Base-by-base conservation (phyloP, 2,888 invertebrate genomes). In the Chrysomela aeneicollis region DNA sequence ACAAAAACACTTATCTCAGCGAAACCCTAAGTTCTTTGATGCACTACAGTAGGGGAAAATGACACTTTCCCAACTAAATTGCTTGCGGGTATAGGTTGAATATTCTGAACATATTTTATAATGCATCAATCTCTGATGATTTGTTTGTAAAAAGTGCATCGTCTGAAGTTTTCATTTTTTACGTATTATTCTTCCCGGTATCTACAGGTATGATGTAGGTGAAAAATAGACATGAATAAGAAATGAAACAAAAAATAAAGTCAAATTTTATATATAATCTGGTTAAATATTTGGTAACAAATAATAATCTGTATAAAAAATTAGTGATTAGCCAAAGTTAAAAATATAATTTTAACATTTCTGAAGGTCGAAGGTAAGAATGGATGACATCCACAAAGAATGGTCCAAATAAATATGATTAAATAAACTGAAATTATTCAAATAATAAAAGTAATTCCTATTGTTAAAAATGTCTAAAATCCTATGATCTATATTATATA, bases 241-340 rank as follows among this genome's bases (percentile, higher is more conserved):
- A 57, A 35, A 49, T 57, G 54, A 63, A 46, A n/a, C 15, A 32
- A 63, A 46, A 37, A 42, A 18, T 61, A 58, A 62, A 57, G 62
- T 59, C 59, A 64, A 63, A 63, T 47, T 53, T 57, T 70, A 60
- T 67, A 61, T 70, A 60, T 67, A 61, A 65, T 68, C 47, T 49
- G 69, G 69, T 71, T 76, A 72, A 72, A 75, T 77, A 78, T 80
- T 80, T 80, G 80, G 80, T 80, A 81, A 81, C 80, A 78, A 80
- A 77, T 76, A 46, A 79, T 78, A 79, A 77, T 78, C n/a, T n/a
- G 78, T 71, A 71, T 72, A 71, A 72, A 68, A 68, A 66, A 65
- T 67, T 69, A 70, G 68, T 70, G 57, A 70, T 70, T 73, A 71
- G 71, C 73, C 57, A 46, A 17, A n/a, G 30, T 57, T 18, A 46